These are phyloP conservation scores for Acipenser oxyrinchus DNA, from an alignment of 2,797 vertebrate species.

Conservation along the genomic window DNA sequence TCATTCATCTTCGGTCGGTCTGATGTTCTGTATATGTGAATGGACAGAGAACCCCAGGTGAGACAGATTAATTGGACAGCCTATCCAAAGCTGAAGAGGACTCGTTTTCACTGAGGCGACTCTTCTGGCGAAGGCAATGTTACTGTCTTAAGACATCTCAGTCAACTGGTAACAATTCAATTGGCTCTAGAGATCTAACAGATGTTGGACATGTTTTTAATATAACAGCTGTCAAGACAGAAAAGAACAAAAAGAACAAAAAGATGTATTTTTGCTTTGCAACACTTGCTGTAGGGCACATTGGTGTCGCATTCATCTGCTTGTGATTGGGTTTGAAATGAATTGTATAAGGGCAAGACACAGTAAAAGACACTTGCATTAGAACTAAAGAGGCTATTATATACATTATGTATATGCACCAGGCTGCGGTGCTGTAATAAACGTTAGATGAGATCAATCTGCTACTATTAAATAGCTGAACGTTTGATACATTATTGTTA, in stretches of 20 bases:
- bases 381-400: conserved; percentile 1
- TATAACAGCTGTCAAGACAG: background rate
- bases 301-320: background rate
- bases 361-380: conserved; percentile 20
- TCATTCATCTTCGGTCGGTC: too few relatives aligned
- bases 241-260: background rate
- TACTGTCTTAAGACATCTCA: too few relatives aligned
- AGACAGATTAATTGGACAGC: too few relatives aligned
- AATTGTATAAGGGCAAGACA: conserved; percentile 14
- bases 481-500: conserved; percentile 9
- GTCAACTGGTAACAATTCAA: too few relatives aligned
- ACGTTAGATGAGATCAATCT: background rate
- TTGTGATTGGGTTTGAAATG: background rate
- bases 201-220: background rate
- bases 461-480: background rate
- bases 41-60: too few relatives aligned
- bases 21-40: too few relatives aligned
- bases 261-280: background rate
- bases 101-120: too few relatives aligned
- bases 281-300: background rate
- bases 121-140: too few relatives aligned
- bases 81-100: too few relatives aligned
- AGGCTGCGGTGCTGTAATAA: background rate
- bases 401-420: background rate
- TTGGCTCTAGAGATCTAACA: too few relatives aligned